These are phyloP conservation scores for Odontesthes bonariensis DNA, from an alignment of 2,113 vertebrate species.

Conservation along the genomic window DNA sequence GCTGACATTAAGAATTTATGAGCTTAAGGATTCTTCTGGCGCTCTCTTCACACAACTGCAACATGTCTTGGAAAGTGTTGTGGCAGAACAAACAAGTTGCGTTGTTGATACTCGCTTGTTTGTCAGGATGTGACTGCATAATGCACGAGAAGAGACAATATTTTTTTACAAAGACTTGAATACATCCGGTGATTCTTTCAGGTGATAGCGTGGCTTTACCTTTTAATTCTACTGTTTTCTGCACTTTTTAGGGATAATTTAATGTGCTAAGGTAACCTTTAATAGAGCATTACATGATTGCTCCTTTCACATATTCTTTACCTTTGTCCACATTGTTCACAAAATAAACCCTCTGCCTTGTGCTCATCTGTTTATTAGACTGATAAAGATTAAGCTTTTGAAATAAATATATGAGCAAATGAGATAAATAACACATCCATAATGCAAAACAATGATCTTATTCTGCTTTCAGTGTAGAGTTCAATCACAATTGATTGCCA, in stretches of 20 bases:
- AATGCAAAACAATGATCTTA: constrained; percentile 23
- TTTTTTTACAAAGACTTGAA: background rate
- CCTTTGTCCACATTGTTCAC: background rate
- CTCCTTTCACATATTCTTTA: background rate
- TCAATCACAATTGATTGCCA: constrained; percentile 63
- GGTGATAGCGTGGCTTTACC: background rate
- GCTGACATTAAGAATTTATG: constrained; percentile 78
- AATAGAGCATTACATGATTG: background rate
- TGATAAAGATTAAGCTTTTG: background rate
- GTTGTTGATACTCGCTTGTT: constrained; percentile 59
- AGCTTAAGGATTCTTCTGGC: constrained; percentile 57
- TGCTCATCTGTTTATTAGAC: background rate
- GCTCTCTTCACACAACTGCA: constrained; percentile 27
- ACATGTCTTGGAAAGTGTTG: constrained; percentile 47
- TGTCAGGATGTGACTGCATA: constrained; percentile 37
- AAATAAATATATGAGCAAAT: constrained; percentile 25
- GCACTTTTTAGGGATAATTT: background rate
- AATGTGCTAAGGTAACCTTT: background rate
- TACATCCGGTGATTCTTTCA: constrained; percentile 1
- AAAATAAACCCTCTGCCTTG: constrained; percentile 8
- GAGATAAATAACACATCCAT: background rate
- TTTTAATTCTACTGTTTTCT: background rate
- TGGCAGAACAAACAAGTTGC: constrained; percentile 58
- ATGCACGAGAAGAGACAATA: constrained; percentile 16
- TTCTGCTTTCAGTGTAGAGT: constrained; percentile 26